A percentile compares a stretch with the other conserved stretches of the same genome.
Conservation (phyloP, 2,113 vertebrate species). For the Penelope pileata region DNA sequence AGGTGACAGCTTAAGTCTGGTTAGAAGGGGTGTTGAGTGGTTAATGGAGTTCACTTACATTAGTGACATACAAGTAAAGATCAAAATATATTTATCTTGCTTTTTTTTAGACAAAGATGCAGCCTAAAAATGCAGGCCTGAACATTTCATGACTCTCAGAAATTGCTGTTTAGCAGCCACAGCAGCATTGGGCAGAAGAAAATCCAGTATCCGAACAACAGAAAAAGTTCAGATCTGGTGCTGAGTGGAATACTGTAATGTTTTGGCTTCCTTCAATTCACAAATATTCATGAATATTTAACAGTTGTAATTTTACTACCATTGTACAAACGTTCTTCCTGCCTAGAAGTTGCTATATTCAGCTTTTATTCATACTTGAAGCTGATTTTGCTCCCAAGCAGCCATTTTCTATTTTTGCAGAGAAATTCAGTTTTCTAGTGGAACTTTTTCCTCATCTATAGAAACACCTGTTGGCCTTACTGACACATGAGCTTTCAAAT, state of each 20-base stretch:
- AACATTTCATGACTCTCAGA: background rate
- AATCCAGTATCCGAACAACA: background rate
- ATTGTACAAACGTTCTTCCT: background rate
- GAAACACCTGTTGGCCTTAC: background rate
- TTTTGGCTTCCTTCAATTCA: slow-evolving; percentile 7
- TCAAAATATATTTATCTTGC: background rate
- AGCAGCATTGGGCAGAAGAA: background rate
- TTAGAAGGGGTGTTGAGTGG: background rate
- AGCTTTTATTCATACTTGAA: background rate
- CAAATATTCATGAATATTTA: slow-evolving; percentile 24
- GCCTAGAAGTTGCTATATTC: background rate
- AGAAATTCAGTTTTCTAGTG: background rate
- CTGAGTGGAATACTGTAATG: background rate
- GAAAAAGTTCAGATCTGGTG: background rate
- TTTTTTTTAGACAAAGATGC: background rate
- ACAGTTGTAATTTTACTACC: background rate
- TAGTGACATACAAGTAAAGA: background rate
- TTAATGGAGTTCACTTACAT: background rate
- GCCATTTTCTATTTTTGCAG: background rate
- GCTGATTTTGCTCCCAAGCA: slow-evolving; percentile 15
- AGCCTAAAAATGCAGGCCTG: background rate
- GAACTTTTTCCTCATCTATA: background rate
- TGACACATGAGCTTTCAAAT: background rate
- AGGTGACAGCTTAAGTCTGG: background rate
- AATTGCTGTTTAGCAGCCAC: background rate